These are phyloP conservation scores for Herpetotheres cachinnans DNA, from an alignment of 2,113 vertebrate genomes.

Conservation along the genomic window DNA sequence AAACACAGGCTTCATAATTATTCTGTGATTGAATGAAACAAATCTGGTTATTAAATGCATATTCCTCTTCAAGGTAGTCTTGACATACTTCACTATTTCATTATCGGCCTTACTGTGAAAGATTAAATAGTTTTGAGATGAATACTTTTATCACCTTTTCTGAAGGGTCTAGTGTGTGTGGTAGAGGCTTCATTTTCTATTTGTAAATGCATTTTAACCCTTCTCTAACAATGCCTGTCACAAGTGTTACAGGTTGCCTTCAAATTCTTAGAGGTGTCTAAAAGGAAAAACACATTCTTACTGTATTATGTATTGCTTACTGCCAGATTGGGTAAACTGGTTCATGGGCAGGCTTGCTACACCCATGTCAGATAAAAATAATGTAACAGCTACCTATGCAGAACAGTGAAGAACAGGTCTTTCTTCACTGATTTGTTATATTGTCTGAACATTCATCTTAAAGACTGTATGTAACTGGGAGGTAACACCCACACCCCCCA, in stretches of 20 bases:
- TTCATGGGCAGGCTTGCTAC: background rate
- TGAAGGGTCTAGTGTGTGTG: background rate
- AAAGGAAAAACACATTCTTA: too few relatives aligned
- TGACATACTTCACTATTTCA: background rate
- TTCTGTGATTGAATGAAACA: background rate
- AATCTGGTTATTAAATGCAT: background rate
- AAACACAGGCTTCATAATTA: background rate
- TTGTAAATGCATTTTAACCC: background rate
- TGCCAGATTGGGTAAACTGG: background rate
- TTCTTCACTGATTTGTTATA: background rate
- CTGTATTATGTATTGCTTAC: fast-evolving
- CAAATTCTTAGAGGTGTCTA: background rate
- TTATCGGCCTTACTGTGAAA: background rate
- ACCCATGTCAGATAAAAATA: background rate
- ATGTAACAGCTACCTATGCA: fast-evolving
- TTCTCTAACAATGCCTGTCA: background rate
- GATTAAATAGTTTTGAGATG: background rate
- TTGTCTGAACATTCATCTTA: background rate
- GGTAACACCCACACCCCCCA: too few relatives aligned
- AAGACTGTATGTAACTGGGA: too few relatives aligned
- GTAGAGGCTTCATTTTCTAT: background rate
- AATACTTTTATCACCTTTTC: background rate
- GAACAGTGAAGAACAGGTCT: background rate
- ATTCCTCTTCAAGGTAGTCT: background rate
- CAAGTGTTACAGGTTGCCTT: background rate